phyloP scores from a whole-genome alignment of 2,888 invertebrate genomes.

The Drosophila quinaria region DNA sequence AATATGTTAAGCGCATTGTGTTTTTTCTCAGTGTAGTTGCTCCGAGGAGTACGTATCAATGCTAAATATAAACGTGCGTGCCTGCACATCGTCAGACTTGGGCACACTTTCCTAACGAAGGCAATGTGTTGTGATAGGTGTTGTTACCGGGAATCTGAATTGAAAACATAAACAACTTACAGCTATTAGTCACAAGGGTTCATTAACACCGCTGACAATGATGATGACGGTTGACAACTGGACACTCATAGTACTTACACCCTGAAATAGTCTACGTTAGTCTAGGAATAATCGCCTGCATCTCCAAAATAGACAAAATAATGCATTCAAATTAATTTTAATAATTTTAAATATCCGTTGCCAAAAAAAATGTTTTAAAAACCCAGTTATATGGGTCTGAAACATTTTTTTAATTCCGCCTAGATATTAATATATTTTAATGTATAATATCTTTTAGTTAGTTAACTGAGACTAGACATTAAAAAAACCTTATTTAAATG shows the following conservation, averaged over 20 bases:
- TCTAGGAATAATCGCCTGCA: not conserved
- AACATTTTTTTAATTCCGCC: too few relatives aligned
- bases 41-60: constrained; percentile 22
- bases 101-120: constrained; percentile 77
- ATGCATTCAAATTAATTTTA: too few relatives aligned
- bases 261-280: not conserved
- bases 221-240: constrained; percentile 56
- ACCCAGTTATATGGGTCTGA: too few relatives aligned
- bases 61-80: constrained; percentile 80
- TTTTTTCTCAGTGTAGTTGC: constrained; percentile 4
- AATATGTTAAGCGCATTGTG: not conserved
- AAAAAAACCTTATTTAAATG: too few relatives aligned
- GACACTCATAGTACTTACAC: constrained; percentile 20
- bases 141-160: constrained; percentile 59
- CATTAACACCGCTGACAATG: constrained; percentile 64
- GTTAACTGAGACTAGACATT: too few relatives aligned
- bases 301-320: too few relatives aligned
- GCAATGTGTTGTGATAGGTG: constrained; percentile 47
- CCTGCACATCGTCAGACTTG: constrained; percentile 77
- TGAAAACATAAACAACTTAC: constrained; percentile 45
- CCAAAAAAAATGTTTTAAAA: too few relatives aligned
- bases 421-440: too few relatives aligned
- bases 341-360: too few relatives aligned
- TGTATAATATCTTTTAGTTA: too few relatives aligned
- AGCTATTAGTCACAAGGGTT: constrained; percentile 65